phyloP scores from a whole-genome alignment of 1,140 invertebrate genomes.

The Eciton burchellii region DNA sequence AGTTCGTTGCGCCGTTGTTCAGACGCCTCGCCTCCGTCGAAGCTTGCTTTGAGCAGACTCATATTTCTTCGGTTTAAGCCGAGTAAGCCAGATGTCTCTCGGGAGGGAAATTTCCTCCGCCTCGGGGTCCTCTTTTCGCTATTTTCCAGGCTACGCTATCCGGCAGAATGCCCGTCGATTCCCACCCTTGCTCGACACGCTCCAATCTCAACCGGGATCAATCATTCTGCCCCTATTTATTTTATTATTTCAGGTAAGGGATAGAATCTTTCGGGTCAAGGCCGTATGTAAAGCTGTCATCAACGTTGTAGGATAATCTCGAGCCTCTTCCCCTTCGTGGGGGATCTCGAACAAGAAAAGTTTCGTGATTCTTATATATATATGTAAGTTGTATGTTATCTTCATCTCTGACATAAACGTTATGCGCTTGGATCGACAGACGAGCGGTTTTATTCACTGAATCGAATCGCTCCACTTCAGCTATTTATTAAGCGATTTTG shows the following conservation, averaged over 20 bases:
- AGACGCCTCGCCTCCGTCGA: not conserved
- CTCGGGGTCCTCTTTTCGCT: not conserved
- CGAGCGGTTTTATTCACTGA: not conserved
- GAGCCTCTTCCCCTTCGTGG: no score
- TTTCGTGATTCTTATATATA: not conserved
- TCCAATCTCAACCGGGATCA: conserved; percentile 40
- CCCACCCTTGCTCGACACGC: not conserved
- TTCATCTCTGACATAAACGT: not conserved
- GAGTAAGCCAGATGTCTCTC: conserved; percentile 42
- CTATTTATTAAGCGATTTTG: not conserved
- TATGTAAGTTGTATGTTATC: no score
- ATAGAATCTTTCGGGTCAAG: not conserved
- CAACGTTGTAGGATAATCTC: not conserved
- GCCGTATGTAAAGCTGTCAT: not conserved
- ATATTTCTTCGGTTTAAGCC: conserved; percentile 43
- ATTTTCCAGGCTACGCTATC: conserved; percentile 30
- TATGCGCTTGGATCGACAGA: not conserved
- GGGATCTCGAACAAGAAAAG: not conserved
- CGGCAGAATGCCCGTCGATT: conserved; percentile 23
- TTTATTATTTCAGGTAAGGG: conserved; percentile 32
- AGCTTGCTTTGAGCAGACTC: conserved; percentile 9
- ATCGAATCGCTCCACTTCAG: not conserved
- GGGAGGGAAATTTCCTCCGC: conserved; percentile 28
- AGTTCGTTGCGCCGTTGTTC: not conserved
- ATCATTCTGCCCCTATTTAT: conserved; percentile 13